A percentile compares a stretch with the other conserved stretches of the same genome.
Evolutionary conservation across 1,140 invertebrate species (phyloP).

Genomic region (Macrosteles quadrilineatus): DNA sequence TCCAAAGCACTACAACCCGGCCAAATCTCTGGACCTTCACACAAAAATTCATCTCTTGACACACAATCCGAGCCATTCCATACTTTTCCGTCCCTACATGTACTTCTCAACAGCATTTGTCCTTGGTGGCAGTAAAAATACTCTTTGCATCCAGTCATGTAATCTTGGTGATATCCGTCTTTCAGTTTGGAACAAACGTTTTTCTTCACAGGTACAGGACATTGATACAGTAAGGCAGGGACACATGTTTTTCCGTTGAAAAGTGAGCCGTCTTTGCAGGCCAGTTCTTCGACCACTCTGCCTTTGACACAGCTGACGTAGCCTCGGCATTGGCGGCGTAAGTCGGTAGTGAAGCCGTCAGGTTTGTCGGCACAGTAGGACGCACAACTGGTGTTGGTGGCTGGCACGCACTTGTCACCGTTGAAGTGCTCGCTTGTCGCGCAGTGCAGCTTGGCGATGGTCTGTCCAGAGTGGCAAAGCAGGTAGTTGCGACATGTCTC

Average conservation of each 20-base stretch:
- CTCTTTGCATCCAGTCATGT: constrained; percentile 42
- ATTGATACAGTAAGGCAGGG: constrained; percentile 32
- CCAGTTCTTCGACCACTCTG: constrained; percentile 32
- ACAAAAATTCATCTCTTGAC: constrained; percentile 45
- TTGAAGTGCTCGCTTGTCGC: constrained; percentile 40
- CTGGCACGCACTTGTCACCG: constrained; percentile 35
- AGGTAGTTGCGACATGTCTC: constrained; percentile 46
- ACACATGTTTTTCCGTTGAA: constrained; percentile 51
- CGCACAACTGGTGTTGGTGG: constrained; percentile 22
- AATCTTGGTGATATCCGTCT: constrained; percentile 42
- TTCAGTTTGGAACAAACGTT: constrained; percentile 30
- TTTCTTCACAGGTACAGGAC: constrained; percentile 23
- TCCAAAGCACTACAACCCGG: constrained; percentile 42
- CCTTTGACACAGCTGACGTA: constrained; percentile 45
- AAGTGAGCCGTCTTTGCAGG: constrained; percentile 45
- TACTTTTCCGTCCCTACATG: constrained; percentile 45
- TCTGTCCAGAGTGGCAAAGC: constrained; percentile 41
- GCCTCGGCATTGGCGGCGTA: constrained; percentile 42
- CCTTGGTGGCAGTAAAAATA: constrained; percentile 47
- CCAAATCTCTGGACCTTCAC: constrained; percentile 49
- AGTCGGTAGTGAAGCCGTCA: constrained; percentile 39
- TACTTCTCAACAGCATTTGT: constrained; percentile 40
- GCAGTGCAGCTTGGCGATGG: constrained; percentile 48
- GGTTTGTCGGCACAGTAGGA: constrained; percentile 39
- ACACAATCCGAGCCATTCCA: constrained; percentile 52